A percentile compares a stretch with the other conserved stretches of the same genome.
phyloP scores from a whole-genome alignment of 2,113 vertebrate genomes.

The Amphiprion ocellaris region DNA sequence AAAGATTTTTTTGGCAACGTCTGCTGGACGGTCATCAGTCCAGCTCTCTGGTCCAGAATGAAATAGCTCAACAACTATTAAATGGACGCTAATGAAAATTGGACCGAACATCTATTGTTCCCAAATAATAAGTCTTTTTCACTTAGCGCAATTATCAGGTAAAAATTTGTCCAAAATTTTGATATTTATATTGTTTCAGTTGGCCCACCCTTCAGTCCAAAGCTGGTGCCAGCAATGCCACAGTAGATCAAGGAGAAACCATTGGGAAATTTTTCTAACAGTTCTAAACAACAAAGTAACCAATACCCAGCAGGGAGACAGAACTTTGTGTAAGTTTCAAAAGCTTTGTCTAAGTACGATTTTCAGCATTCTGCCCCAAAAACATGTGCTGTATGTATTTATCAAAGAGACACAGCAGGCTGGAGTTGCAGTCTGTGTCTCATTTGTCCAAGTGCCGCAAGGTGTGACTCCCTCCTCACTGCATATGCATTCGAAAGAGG shows the following conservation, averaged over 20 bases:
- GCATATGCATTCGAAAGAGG: neutral
- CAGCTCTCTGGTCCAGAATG: neutral
- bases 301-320: neutral
- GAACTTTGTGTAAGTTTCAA: constrained; percentile 3
- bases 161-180: constrained; percentile 15
- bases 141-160: constrained; percentile 12
- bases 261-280: neutral
- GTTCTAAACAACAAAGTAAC: neutral
- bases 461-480: neutral
- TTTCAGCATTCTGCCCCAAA: neutral
- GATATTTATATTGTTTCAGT: neutral
- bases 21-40: constrained; percentile 12
- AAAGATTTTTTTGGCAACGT: constrained; percentile 1
- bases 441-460: neutral
- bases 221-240: neutral
- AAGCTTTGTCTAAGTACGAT: neutral
- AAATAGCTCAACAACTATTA: constrained; percentile 6
- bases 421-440: neutral
- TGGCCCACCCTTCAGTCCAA: neutral
- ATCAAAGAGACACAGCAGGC: constrained; percentile 25
- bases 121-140: constrained; percentile 9
- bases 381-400: neutral
- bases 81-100: constrained; percentile 16
- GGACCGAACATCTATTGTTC: neutral
- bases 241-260: neutral